phyloP scores from a whole-genome alignment of 1,140 invertebrate species.

The Megalopta genalis region DNA sequence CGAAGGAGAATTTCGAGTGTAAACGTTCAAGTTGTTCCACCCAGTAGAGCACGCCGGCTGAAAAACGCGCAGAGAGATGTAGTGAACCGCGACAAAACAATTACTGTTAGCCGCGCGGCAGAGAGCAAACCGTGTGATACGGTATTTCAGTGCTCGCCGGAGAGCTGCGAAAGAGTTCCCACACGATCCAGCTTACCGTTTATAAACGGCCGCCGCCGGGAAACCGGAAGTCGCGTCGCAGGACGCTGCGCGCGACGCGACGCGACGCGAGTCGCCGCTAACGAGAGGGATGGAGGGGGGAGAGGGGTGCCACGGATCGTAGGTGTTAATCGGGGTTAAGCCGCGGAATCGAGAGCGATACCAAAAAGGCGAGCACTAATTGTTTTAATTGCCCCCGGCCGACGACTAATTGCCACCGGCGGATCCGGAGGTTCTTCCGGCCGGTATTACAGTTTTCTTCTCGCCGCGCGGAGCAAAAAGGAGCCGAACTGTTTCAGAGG shows the following conservation, averaged over 20 bases:
- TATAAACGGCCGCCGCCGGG: background rate
- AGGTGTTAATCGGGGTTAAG: constrained; percentile 4
- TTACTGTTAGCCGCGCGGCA: background rate
- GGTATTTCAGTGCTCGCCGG: background rate
- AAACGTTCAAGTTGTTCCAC: too few species aligned
- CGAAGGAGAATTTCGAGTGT: too few species aligned
- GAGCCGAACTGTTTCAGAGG: background rate
- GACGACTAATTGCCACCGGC: constrained; percentile 11
- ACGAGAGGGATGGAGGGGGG: background rate
- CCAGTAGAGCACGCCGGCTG: too few species aligned
- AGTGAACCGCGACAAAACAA: background rate
- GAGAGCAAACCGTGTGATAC: background rate
- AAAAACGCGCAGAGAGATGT: too few species aligned
- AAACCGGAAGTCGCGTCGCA: background rate
- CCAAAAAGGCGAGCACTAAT: constrained; percentile 9
- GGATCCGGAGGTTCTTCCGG: background rate
- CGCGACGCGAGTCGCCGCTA: background rate
- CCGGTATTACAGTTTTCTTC: constrained; percentile 7
- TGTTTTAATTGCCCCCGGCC: constrained; percentile 26
- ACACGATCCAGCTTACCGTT: background rate
- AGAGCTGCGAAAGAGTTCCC: background rate
- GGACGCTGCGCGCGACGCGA: background rate
- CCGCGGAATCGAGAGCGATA: background rate
- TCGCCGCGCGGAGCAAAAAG: background rate
- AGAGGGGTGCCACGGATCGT: background rate